phyloP scores from a whole-genome alignment of 2,888 invertebrate genomes.

The Agrenia bidenticulata region DNA sequence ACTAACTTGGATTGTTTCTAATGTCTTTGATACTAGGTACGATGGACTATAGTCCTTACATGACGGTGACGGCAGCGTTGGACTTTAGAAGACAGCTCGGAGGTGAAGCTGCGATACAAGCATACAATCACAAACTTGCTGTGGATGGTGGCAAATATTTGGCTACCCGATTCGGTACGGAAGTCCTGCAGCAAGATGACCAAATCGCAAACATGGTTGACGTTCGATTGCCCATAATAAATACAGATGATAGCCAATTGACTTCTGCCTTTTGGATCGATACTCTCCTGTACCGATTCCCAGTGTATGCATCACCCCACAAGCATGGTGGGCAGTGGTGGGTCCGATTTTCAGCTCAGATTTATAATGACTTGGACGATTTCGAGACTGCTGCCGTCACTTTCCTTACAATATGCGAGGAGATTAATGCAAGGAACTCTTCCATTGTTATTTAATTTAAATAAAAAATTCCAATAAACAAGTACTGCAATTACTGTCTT shows the following conservation, averaged over 20 bases:
- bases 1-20: no score
- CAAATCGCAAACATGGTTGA: conserved; percentile 40
- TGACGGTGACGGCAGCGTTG: conserved; percentile 38
- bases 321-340: conserved; percentile 31
- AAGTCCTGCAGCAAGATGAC: conserved; percentile 26
- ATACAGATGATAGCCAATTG: conserved; percentile 17
- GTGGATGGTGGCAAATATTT: conserved; percentile 28
- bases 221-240: conserved; percentile 32
- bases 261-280: conserved; percentile 27
- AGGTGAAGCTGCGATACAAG: conserved; percentile 38
- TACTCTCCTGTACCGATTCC: conserved; percentile 21
- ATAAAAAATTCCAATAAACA: no score
- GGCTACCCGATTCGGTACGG: conserved; percentile 22
- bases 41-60: conserved; percentile 43
- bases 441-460: no score
- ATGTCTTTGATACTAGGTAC: conserved; percentile 43
- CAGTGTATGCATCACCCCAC: conserved; percentile 21
- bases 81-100: conserved; percentile 34
- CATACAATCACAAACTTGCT: conserved; percentile 41
- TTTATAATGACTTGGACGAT: conserved; percentile 35
- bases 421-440: conserved; percentile 17
- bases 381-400: conserved; percentile 25
- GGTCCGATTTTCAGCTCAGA: conserved; percentile 34
- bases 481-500: no score
- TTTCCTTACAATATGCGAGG: conserved; percentile 27